Evolutionary conservation across 2,888 invertebrate genomes (phyloP), one percentile per base, ranked within the genome.

Genomic region (Drosophila nr. fundita): DNA sequence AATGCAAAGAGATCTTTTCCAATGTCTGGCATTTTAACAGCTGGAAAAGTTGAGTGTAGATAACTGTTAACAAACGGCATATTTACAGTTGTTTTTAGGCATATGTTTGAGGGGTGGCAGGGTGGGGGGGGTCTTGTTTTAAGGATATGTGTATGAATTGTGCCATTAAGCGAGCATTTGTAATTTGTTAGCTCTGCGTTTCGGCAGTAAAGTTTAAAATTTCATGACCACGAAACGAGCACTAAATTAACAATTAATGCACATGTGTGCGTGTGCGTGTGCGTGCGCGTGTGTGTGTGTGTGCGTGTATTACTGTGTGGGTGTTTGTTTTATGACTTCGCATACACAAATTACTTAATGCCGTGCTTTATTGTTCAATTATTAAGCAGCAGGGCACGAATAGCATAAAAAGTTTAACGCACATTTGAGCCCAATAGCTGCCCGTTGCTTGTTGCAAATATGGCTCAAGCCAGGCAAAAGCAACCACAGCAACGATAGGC

Each of bases 311-410:
- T 71, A 68, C 73, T 69, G 40, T 48, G 59, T 73, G 75, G 60
- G 79, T 78, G 73, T 79, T 73, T 68, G 70, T 74, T 84, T 84
- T 88, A 87, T 89, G 80, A 69, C 74, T 76, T 67, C 57, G 76
- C 89, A 76, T 73, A 76, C 78, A 82, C 87, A 87, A 89, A 87
- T 89, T 87, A 87, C 86, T 84, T 89, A 89, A 89, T 89, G 89
- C 82, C 80, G 74, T 73, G 81, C 81, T 87, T 89, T 89, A 82
- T 84, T 84, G 86, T 89, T 84, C 79, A 89, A 85, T 87, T 89
- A 89, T 84, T 83, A 83, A 87, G 81, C 75, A 76, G 71, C 18
- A 24, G 24, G 69, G 61, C 73, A 67, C 69, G 79, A 66, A 36
- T 67, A 73, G 73, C 82, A 82, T 76, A 82, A 84, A 83, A 84